Conservation (phyloP, 2,113 vertebrate species). For the Anarrhichthys ocellatus region DNA sequence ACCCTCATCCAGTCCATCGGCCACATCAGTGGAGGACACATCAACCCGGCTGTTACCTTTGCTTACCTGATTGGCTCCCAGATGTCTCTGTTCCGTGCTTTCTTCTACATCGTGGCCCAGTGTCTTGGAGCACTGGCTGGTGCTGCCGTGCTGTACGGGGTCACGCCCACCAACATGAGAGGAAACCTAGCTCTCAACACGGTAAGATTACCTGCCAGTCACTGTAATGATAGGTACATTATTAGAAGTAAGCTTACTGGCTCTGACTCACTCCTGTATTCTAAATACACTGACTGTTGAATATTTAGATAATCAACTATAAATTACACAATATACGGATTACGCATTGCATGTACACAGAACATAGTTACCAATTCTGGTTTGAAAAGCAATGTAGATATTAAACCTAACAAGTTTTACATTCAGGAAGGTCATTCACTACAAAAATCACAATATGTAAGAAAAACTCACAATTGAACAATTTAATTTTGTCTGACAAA, state of each 20-base stretch:
- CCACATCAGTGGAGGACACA: conserved; percentile 93
- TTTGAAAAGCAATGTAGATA: not conserved
- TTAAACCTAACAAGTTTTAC: not conserved
- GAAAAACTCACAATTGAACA: not conserved
- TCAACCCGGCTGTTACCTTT: conserved; percentile 95
- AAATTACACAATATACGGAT: not conserved
- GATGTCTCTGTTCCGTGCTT: conserved; percentile 92
- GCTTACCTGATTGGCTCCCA: conserved; percentile 93
- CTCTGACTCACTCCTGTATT: not conserved
- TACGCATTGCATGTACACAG: not conserved
- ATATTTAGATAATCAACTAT: not conserved
- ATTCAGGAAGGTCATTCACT: not conserved
- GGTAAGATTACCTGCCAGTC: conserved; percentile 80
- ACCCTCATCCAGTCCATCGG: conserved; percentile 93
- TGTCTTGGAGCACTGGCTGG: conserved; percentile 92
- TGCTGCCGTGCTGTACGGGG: conserved; percentile 91
- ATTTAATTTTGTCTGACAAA: not conserved
- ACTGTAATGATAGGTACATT: not conserved
- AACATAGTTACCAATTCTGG: not conserved
- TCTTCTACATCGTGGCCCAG: conserved; percentile 93
- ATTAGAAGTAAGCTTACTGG: no score
- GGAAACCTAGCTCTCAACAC: conserved; percentile 93
- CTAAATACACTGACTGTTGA: not conserved
- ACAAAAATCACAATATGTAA: not conserved
- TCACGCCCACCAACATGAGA: conserved; percentile 89